These are phyloP conservation scores for Clarias fuscus DNA, from an alignment of 2,797 vertebrate genomes.

Conservation along the genomic window DNA sequence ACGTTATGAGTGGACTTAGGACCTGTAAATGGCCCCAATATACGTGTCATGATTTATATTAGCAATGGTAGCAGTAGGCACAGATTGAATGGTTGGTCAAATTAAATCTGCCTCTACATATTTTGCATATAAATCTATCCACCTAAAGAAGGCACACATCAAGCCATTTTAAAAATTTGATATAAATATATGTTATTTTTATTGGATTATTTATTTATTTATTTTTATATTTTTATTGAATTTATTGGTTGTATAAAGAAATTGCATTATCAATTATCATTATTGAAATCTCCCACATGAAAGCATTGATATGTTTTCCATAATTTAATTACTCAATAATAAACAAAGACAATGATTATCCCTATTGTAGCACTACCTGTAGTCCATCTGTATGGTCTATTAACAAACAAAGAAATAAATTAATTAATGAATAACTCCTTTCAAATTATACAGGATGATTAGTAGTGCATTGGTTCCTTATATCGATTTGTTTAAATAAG, in stretches of 20 bases:
- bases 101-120: neutral
- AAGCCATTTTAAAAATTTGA: neutral
- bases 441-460: conserved; percentile 43
- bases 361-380: neutral
- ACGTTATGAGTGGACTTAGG: neutral
- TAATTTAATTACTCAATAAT: neutral
- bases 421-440: neutral
- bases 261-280: neutral
- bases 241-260: neutral
- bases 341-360: neutral
- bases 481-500: conserved; percentile 33
- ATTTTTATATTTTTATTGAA: neutral
- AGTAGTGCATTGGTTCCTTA: conserved; percentile 15
- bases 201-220: neutral
- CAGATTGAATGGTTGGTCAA: neutral
- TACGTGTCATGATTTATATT: neutral
- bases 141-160: neutral
- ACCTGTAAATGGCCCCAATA: neutral
- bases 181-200: neutral
- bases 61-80: neutral
- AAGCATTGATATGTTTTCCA: neutral
- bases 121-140: neutral
- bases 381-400: neutral
- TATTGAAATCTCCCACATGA: neutral
- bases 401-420: neutral